Base-by-base conservation (phyloP, 2,888 invertebrate genomes). In the Amiota mariae region DNA sequence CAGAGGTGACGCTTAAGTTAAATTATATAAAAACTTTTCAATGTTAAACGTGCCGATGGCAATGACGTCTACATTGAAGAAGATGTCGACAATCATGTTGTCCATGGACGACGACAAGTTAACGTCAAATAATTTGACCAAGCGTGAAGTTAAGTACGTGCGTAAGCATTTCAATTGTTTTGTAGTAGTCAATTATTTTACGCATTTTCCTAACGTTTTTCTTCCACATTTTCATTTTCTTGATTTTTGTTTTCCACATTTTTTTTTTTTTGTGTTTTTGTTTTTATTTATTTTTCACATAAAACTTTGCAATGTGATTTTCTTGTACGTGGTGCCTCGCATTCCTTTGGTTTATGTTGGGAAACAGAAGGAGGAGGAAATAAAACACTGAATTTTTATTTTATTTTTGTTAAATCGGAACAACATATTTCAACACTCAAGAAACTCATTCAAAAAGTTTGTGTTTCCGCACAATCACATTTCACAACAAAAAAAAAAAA, bases 401-500 rank as follows among this genome's bases (percentile, higher is more conserved):
- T 67, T 51, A 20, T 63, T 13, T 13, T 68, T 49, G 49, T 49
- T 54, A 68, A 51, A 68, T 12, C 51, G 24, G 54, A 36, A n/a
- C 54, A 68, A 54, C 67, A 68, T 48, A 51, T 13, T 66, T 20
- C 67, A 24, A 54, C 67, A 51, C 67, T 68, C 67, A 47, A 36
- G 36, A 36, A 54, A 66, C 48, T 66, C 66, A 66, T 49, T 66
- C 54, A 77, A 81, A 84, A 83, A 80, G 78, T 83, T 83, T 75
- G 77, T 78, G 80, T 81, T 83, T 83, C 85, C 83, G 85, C 83
- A 84, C 83, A 83, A 83, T 83, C 85, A 83, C 83, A 83, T 36
- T 36, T 36, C 82, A 80, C 83, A 83, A 83, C 83, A 84, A 84
- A 84, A 80, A 13, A 57, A 10, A 36, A 36, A 2, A 36, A 36